Evolutionary conservation across 2,888 invertebrate species (phyloP).

Genomic region (Mechanitis messenoides): DNA sequence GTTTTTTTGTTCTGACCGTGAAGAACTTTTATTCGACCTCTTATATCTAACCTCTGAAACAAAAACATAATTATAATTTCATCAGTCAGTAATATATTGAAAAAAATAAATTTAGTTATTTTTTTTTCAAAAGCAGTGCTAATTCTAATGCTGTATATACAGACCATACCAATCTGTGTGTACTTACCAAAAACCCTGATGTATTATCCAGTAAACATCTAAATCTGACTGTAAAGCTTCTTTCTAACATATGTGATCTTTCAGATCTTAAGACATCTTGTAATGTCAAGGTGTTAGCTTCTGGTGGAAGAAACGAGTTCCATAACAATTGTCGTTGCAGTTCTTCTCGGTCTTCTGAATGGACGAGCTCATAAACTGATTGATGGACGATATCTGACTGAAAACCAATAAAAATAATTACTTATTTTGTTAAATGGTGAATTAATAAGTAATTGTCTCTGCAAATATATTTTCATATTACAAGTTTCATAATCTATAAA

Average conservation of each 20-base stretch:
- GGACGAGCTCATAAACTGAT: slow-evolving; percentile 98
- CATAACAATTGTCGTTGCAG: slow-evolving; percentile 95
- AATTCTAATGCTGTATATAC: background rate
- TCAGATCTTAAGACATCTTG: slow-evolving; percentile 94
- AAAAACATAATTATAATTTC: slow-evolving; percentile 4
- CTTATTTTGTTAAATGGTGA: background rate
- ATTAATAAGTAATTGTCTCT: background rate
- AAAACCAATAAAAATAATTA: slow-evolving; percentile 46
- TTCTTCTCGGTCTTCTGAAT: slow-evolving; percentile 99
- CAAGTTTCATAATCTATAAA: background rate
- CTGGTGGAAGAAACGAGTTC: slow-evolving; percentile 93
- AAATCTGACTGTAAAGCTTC: slow-evolving; percentile 99
- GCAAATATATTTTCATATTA: too few relatives aligned
- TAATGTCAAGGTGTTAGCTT: slow-evolving; percentile 83
- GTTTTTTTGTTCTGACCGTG: slow-evolving; percentile 97
- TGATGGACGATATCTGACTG: slow-evolving; percentile 99
- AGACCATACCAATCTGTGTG: background rate
- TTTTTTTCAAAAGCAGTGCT: background rate
- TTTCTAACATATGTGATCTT: slow-evolving; percentile 91
- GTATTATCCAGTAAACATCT: slow-evolving; percentile 99
- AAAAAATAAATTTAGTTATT: slow-evolving; percentile 11
- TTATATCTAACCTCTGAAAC: slow-evolving; percentile 95
- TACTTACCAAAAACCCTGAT: slow-evolving; percentile 96
- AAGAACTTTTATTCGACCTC: slow-evolving; percentile 95
- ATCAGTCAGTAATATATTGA: background rate